Evolutionary conservation across 1,140 invertebrate genomes (phyloP), one percentile per base, ranked within the genome.

Genomic region (Nephila pilipes): DNA sequence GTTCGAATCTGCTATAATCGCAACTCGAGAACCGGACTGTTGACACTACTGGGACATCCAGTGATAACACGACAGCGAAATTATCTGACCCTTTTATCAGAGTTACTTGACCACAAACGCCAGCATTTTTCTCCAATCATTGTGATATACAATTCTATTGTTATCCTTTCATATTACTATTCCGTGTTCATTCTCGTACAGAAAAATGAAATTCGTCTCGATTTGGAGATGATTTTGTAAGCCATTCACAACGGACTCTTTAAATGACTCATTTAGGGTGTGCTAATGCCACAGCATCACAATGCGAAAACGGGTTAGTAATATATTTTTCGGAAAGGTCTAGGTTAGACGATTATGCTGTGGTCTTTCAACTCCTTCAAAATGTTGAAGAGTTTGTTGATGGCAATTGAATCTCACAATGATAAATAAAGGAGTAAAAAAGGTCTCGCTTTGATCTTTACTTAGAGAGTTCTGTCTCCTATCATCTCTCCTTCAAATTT

Each of bases 101-200:
- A 75, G 12, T 75, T 16, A 75, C 25, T 75, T 75, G 69, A 75
- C 69, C 69, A 75, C 69, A 75, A 75, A 75, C 29, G 2, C 6
- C 69, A 75, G n/a, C 69, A 75, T 4, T 29, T 75, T 75, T 75
- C 69, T 10, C 32, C 20, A 32, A 29, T 75, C 32, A 16, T 8
- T 32, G 29, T 14, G 29, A 75, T 32, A 36, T 75, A 81, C 20
- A 81, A 81, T 81, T 81, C 80, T 55, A 54, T 81, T 81, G 80
- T 81, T 81, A 38, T 25, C 69, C 14, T 36, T 22, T 75, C 6
- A 46, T n/a, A 81, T 81, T 54, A 55, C 46, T 46, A 81, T 81
- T 81, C 80, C 25, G n/a, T 20, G 8, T 22, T 54, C 2, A 22
- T 22, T 46, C 18, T 16, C 29, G 32, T 18, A 75, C 29, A 32